Conservation (phyloP, 2,113 vertebrate species). For the Cranoglanis bouderius region DNA sequence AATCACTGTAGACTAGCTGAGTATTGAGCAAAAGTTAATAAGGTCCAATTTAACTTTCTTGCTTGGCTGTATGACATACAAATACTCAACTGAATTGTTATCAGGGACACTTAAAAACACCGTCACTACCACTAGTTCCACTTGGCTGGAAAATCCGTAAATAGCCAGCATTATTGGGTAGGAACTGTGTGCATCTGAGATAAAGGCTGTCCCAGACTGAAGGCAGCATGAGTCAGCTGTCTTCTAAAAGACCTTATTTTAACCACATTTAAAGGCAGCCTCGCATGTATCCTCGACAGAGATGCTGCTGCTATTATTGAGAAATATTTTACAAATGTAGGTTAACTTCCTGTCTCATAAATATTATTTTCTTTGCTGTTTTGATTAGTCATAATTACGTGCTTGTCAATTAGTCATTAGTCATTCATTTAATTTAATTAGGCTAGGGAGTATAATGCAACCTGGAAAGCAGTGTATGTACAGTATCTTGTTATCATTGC, state of each 20-base stretch:
- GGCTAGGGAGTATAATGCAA: too few species aligned
- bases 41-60: neutral
- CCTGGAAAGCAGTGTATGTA: neutral
- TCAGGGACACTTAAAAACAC: neutral
- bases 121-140: conserved; percentile 3
- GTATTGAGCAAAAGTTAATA: neutral
- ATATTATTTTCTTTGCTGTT: neutral
- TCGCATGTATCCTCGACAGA: neutral
- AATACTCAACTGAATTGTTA: neutral
- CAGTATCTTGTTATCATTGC: neutral
- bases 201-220: conserved; percentile 14
- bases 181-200: conserved; percentile 7
- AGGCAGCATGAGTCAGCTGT: conserved; percentile 25
- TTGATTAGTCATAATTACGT: neutral
- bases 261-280: neutral
- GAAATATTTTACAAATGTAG: neutral
- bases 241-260: conserved; percentile 20
- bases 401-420: neutral
- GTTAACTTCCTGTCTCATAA: neutral
- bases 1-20: neutral
- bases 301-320: neutral
- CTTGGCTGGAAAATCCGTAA: conserved; percentile 7
- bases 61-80: neutral
- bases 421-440: neutral
- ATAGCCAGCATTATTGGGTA: neutral